Evolutionary conservation across 2,113 vertebrate species (phyloP).

Genomic region (Perca fluviatilis): DNA sequence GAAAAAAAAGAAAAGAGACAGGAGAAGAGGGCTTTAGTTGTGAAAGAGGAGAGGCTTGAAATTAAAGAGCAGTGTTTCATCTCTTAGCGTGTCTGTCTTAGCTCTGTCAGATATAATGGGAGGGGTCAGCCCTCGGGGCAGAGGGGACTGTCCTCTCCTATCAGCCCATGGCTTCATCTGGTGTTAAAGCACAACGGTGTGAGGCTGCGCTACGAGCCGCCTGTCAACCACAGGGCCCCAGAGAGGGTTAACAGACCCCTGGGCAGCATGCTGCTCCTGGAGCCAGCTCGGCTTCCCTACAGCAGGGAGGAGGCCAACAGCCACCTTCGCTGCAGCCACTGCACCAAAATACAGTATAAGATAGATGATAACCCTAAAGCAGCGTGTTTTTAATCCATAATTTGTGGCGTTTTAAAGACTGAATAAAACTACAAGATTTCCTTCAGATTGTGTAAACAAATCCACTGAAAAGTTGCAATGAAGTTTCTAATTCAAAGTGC

Average conservation of each 20-base stretch:
- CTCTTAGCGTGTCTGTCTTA: conserved; percentile 69
- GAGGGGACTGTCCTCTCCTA: conserved; percentile 62
- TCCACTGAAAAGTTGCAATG: conserved; percentile 7
- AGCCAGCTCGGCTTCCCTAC: conserved; percentile 41
- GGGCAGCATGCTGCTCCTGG: conserved; percentile 54
- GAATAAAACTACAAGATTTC: conserved; percentile 6
- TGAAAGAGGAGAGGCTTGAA: conserved; percentile 76
- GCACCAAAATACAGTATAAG: conserved; percentile 7
- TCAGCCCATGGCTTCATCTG: conserved; percentile 69
- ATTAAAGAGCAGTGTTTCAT: conserved; percentile 77
- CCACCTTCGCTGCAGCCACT: conserved; percentile 17
- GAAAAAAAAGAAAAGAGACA: neutral
- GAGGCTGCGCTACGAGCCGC: conserved; percentile 56
- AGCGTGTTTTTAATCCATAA: conserved; percentile 28
- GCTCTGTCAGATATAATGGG: conserved; percentile 75
- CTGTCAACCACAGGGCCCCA: conserved; percentile 69
- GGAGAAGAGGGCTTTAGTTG: conserved; percentile 30
- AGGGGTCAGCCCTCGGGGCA: conserved; percentile 68
- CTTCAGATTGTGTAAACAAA: conserved; percentile 8
- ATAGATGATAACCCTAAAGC: conserved; percentile 31
- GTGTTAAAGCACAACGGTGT: conserved; percentile 67
- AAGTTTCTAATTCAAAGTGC: conserved; percentile 1
- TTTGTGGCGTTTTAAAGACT: neutral
- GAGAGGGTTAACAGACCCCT: conserved; percentile 68
- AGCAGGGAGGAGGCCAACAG: conserved; percentile 27